A percentile compares a stretch with the other conserved stretches of the same genome.
These are phyloP conservation scores for Ctena decussata DNA, from an alignment of 2,888 invertebrate genomes.

Conservation along the genomic window DNA sequence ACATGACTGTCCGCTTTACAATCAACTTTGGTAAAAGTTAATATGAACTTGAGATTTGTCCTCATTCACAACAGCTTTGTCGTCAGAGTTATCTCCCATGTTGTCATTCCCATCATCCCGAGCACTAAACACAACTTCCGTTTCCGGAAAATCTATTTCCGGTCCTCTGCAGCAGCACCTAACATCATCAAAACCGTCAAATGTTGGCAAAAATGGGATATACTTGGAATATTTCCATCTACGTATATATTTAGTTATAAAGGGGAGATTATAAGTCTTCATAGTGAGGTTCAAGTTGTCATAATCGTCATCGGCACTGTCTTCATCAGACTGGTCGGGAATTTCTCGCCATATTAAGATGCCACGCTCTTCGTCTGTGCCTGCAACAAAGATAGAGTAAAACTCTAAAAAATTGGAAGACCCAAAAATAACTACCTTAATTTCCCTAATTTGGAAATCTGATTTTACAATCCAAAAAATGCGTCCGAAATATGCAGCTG, in stretches of 20 bases:
- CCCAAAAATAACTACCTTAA: no score
- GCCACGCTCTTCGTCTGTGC: constrained; percentile 66
- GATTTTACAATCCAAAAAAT: no score
- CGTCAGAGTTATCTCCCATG: no score
- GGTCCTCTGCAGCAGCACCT: constrained; percentile 15
- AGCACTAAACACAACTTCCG: not conserved
- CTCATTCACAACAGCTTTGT: no score
- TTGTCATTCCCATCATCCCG: not conserved
- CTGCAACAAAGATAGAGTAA: constrained; percentile 12
- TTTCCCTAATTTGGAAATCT: no score
- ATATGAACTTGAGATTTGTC: no score
- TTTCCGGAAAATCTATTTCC: not conserved
- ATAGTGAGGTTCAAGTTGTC: constrained; percentile 41
- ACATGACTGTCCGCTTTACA: no score
- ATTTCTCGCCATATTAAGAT: constrained; percentile 62
- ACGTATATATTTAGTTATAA: constrained; percentile 52
- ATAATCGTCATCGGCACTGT: constrained; percentile 14
- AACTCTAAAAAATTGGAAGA: no score
- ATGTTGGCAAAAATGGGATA: constrained; percentile 61
- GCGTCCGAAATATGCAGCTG: no score
- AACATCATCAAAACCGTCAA: constrained; percentile 42
- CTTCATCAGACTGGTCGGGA: constrained; percentile 31
- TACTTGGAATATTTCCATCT: constrained; percentile 52
- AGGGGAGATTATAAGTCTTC: constrained; percentile 66
- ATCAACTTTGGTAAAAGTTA: no score